Base-by-base conservation (phyloP, 2,113 vertebrate species). In the Tachycineta bicolor region DNA sequence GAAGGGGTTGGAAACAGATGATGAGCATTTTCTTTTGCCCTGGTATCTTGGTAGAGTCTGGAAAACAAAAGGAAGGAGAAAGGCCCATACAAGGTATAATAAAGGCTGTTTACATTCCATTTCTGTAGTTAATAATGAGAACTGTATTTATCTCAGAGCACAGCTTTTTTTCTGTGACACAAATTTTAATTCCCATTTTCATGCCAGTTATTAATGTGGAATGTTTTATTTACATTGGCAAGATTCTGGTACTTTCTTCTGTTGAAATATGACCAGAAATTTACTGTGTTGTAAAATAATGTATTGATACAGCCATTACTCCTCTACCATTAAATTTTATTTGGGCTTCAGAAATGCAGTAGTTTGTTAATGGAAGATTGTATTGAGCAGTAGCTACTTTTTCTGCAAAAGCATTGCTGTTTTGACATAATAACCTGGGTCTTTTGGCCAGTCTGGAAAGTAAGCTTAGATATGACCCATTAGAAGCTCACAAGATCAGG, bases 301-400 rank as follows among this genome's bases (percentile, higher is more conserved):
- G 5, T 53, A 29, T 63, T 50, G 14, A 65, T 77, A 34, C 12
- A 76, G 34, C 25, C 25, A 2, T 88, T 88, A 34, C 22, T 67
- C 43, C 13, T 87, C 44, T 84, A n/a, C 26, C 14, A 1, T 67
- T 60, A 2, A 16, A 11, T 39, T 33, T 85, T 60, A 4, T 77
- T 62, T 46, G 17, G 46, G 28, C 50, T 69, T 85, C 52, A 65
- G 81, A 65, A 84, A 46, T 44, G 23, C 20, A 25, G 0, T 62
- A 0, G 0, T 43, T 82, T 2, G 2, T 1, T 43, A 31, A 17
- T 49, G 33, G 41, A 63, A 41, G 7, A 28, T 49, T 56, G 0
- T 68, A 16, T 49, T 71, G 49, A 39, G 9, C 37, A 46, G 62
- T 56, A 55, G 44, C 84, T 87, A 64, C 9, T 44, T 75, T 49